Conservation (phyloP, 2,888 invertebrate genomes). For the Lacanobia wlatinum region DNA sequence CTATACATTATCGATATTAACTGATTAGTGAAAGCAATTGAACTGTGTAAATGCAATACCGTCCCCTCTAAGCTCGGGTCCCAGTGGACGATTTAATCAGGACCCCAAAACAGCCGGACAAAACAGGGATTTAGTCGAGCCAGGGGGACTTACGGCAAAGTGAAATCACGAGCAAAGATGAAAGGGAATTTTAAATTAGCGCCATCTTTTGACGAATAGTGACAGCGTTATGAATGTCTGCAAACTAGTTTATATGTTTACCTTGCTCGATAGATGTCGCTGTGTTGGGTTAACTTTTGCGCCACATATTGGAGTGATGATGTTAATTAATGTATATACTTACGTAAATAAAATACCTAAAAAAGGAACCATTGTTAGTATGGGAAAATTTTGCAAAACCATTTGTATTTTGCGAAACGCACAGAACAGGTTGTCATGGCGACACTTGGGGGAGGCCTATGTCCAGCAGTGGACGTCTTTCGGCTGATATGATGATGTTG, state of each 20-base stretch:
- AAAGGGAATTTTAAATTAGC: slow-evolving; percentile 20
- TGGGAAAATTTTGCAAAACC: too few species aligned
- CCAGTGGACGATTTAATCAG: slow-evolving; percentile 66
- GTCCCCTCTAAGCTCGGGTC: slow-evolving; percentile 53
- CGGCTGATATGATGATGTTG: too few species aligned
- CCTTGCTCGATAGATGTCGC: slow-evolving; percentile 38
- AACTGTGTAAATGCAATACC: slow-evolving; percentile 66
- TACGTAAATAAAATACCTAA: too few species aligned
- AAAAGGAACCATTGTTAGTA: too few species aligned
- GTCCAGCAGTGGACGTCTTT: too few species aligned
- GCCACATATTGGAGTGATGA: too few species aligned
- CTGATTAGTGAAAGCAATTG: slow-evolving; percentile 68
- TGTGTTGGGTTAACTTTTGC: not conserved
- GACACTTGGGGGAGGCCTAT: too few species aligned
- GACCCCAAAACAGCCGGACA: slow-evolving; percentile 65
- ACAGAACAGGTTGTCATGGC: too few species aligned
- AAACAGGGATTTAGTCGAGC: slow-evolving; percentile 62
- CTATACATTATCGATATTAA: slow-evolving; percentile 61
- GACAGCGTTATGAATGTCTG: not conserved
- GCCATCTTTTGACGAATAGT: slow-evolving; percentile 46
- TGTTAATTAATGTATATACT: too few species aligned
- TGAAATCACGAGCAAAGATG: slow-evolving; percentile 37
- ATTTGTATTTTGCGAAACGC: too few species aligned
- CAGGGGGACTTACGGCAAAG: slow-evolving; percentile 42
- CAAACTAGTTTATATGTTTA: not conserved